Conservation (phyloP, 2,113 vertebrate genomes). For the Tetraodon nigroviridis region DNA sequence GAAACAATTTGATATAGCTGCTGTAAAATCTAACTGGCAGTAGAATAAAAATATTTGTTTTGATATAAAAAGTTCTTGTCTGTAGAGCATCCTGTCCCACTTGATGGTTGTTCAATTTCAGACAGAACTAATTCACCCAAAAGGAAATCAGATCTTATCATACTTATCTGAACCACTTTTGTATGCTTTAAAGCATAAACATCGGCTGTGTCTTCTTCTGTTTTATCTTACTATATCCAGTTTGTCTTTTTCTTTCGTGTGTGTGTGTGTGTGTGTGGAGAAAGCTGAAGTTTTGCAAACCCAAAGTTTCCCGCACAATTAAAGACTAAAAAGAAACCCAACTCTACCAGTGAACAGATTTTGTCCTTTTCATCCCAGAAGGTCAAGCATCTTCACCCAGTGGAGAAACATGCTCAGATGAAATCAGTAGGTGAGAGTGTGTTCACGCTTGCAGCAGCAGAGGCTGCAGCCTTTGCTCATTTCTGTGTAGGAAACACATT, state of each 20-base stretch:
- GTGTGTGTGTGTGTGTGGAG: not conserved
- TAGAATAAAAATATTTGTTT: slow-evolving; percentile 8
- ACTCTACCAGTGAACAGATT: not conserved
- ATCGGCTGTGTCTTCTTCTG: not conserved
- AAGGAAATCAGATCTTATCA: slow-evolving; percentile 12
- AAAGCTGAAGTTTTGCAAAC: slow-evolving; percentile 5
- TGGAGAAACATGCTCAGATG: slow-evolving; percentile 5
- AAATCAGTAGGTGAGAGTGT: slow-evolving; percentile 11
- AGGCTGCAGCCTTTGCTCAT: slow-evolving; percentile 2
- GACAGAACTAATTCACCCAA: slow-evolving; percentile 18
- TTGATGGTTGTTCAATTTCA: slow-evolving; percentile 21
- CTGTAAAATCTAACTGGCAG: slow-evolving; percentile 7
- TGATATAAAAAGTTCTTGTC: slow-evolving; percentile 7
- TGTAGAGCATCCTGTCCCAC: slow-evolving; percentile 13
- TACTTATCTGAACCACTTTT: slow-evolving; percentile 1
- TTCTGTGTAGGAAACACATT: not conserved
- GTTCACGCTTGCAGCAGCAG: not conserved
- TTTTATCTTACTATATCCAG: slow-evolving; percentile 4
- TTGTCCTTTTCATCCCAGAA: slow-evolving; percentile 19
- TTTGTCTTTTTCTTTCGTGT: not conserved
- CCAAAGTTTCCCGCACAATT: not conserved
- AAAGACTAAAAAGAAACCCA: not conserved
- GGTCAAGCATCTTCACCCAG: not conserved
- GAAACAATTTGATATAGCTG: not conserved
- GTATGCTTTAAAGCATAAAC: not conserved